Evolutionary conservation across 2,888 invertebrate genomes (phyloP).

Genomic region (Machimus rusticus): DNA sequence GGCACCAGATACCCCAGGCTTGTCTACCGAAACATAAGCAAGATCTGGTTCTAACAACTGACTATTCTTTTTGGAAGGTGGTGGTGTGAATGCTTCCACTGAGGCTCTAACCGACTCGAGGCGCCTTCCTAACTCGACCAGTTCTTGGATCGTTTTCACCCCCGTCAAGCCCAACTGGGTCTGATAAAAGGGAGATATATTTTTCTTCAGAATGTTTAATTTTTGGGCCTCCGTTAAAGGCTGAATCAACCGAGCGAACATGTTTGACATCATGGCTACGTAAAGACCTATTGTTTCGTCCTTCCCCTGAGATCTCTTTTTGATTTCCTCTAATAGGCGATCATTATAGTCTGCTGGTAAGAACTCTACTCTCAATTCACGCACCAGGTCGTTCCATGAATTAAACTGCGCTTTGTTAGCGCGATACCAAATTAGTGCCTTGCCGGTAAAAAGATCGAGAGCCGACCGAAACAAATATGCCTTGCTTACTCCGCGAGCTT

Average conservation of each 20-base stretch:
- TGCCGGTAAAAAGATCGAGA: too few species aligned
- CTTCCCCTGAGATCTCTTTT: background rate
- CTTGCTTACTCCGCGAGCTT: too few species aligned
- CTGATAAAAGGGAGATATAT: background rate
- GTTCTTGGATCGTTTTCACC: background rate
- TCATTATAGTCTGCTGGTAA: too few species aligned
- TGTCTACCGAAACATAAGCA: background rate
- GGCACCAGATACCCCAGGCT: background rate
- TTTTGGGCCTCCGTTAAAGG: background rate
- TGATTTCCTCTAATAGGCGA: background rate
- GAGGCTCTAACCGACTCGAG: background rate
- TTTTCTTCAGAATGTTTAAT: background rate
- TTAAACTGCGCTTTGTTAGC: too few species aligned
- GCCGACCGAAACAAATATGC: too few species aligned
- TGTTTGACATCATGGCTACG: background rate
- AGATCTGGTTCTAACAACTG: background rate
- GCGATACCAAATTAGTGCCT: too few species aligned
- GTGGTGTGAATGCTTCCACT: background rate
- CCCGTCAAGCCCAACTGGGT: background rate
- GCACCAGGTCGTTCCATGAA: too few species aligned
- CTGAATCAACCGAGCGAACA: background rate
- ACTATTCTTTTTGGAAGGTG: too few species aligned
- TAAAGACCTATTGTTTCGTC: background rate
- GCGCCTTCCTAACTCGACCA: background rate
- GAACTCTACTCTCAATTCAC: too few species aligned